phyloP scores from a whole-genome alignment of 2,113 vertebrate species.

The Helogale parvula region DNA sequence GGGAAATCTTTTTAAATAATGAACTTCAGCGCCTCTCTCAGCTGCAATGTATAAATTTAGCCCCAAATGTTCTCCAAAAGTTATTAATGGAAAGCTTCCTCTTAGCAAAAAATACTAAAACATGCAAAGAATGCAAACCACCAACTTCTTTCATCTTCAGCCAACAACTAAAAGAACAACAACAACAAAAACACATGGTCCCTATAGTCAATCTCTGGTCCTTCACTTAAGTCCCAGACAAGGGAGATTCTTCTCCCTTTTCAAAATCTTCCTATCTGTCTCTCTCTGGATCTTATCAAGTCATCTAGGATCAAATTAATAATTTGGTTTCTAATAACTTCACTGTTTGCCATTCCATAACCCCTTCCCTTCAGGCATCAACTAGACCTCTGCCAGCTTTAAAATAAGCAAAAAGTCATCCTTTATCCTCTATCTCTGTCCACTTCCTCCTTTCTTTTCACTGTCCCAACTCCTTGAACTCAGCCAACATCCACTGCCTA shows the following conservation, averaged over 20 bases:
- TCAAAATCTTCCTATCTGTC: background rate
- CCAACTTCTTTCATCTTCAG: slow-evolving; percentile 2
- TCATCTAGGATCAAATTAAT: background rate
- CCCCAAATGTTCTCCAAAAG: background rate
- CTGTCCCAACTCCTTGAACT: background rate
- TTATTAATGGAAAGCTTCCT: background rate
- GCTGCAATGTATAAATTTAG: background rate
- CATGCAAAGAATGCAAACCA: background rate
- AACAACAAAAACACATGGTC: background rate
- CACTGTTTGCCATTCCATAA: background rate
- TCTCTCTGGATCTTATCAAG: background rate
- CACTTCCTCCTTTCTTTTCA: background rate
- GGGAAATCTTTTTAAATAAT: slow-evolving; percentile 29
- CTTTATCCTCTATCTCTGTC: background rate
- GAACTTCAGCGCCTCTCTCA: background rate
- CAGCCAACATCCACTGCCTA: background rate
- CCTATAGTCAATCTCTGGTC: background rate
- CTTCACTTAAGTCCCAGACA: background rate
- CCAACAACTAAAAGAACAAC: background rate
- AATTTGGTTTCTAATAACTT: slow-evolving; percentile 3
- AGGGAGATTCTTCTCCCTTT: background rate
- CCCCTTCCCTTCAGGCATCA: background rate
- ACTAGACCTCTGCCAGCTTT: background rate
- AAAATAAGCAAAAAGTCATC: background rate
- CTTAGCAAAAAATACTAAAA: slow-evolving; percentile 9